Conservation (phyloP, 2,113 vertebrate genomes). For the Mesembrinibis cayennensis region DNA sequence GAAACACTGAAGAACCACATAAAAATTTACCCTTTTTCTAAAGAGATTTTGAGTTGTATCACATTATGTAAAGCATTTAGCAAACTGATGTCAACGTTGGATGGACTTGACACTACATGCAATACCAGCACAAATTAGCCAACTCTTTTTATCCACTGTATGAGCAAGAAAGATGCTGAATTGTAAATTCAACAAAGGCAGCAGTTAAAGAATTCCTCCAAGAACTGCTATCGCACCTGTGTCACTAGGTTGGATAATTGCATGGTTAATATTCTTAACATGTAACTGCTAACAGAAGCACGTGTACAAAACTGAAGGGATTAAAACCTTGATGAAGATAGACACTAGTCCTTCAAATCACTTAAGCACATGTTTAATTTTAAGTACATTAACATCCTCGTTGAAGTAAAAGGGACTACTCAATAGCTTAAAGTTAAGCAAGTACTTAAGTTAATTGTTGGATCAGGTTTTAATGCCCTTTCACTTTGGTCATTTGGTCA, state of each 20-base stretch:
- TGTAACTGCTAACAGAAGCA: background rate
- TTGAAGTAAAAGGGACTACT: background rate
- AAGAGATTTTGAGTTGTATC: background rate
- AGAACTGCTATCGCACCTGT: background rate
- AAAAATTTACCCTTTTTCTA: background rate
- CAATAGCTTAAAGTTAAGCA: constrained; percentile 1
- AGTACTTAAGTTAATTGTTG: constrained; percentile 3
- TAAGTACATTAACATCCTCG: constrained; percentile 13
- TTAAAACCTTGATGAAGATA: background rate
- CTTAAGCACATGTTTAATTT: constrained; percentile 44
- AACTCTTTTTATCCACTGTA: background rate
- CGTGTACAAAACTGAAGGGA: background rate
- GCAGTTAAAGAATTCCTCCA: background rate
- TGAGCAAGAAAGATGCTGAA: background rate
- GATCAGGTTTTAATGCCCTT: constrained; percentile 33
- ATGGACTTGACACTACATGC: background rate
- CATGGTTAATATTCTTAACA: background rate
- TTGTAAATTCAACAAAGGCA: background rate
- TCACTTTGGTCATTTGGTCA: background rate
- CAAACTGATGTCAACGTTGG: background rate
- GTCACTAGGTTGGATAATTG: background rate
- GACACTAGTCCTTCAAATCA: constrained; percentile 11
- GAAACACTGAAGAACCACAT: background rate
- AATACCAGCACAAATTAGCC: background rate
- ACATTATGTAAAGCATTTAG: background rate